Base-by-base conservation (phyloP, 2,797 vertebrate genomes). In the Pangasius macronema region DNA sequence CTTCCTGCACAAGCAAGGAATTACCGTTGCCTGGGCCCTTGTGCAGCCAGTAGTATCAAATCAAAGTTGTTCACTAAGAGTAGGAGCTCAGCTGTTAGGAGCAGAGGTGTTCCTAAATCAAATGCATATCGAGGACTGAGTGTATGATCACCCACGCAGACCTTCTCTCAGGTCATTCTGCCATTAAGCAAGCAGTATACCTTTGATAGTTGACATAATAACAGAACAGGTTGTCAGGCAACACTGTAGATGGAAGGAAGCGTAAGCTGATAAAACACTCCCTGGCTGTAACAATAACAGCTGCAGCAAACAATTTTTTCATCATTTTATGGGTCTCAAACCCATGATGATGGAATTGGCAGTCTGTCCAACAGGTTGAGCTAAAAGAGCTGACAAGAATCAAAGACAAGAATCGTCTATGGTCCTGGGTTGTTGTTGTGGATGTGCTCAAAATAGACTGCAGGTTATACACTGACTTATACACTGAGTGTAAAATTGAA, bases 221-320 rank as follows among this genome's bases (percentile, higher is more conserved):
- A 87, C 2, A 81, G 53, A 73, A 24, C 49, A 81, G 36, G 67
- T 70, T 77, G 57, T 77, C 70, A 67, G 49, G 81, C 86, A 83
- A 87, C 70, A 6, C 24, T 83, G n/a, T 36, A 87, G 33, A 76
- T 55, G 46, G 49, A 30, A 83, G 59, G 59, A 83, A 76, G 81
- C 77, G 46, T 67, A 39, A 2, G 6, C 30, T 42, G 72, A 76
- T 76, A 76, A 87, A 83, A 14, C 49, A 55, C 81, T 33, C 6
- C 5, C 70, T 63, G 30, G 42, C n/a, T 72, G 53, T 82, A 61
- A 14, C 67, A 82, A 81, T 79, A 81, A 82, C 65, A 81, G 77
- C 75, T 86, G 76, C 5, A 59, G 70, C 70, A 87, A 83, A 83
- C 86, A 57, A 30, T 7, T 3, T 46, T 65, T 51, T 49, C 9